Evolutionary conservation across 2,888 invertebrate species (phyloP).

Genomic region (Parapristionchus giblindavisi): DNA sequence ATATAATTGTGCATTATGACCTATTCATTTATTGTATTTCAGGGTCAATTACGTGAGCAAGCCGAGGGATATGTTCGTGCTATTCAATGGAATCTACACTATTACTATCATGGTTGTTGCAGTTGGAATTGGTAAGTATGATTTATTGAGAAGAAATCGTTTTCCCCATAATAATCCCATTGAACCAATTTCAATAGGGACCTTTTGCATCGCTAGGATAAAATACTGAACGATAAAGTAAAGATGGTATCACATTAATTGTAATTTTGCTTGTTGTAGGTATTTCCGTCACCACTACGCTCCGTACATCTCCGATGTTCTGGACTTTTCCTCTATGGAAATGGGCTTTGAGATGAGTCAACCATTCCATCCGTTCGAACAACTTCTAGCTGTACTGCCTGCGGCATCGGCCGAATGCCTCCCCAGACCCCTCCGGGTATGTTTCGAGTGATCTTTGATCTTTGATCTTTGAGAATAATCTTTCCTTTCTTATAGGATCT

Average conservation of each 20-base stretch:
- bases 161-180: too few species aligned
- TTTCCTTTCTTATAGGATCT: constrained; percentile 71
- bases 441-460: not conserved
- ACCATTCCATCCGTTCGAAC: constrained; percentile 92
- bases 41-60: constrained; percentile 46
- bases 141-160: not conserved
- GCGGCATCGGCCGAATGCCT: constrained; percentile 83
- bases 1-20: too few species aligned
- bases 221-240: too few species aligned
- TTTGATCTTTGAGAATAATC: not conserved
- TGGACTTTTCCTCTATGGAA: constrained; percentile 79
- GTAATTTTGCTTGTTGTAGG: too few species aligned
- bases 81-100: constrained; percentile 93
- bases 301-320: constrained; percentile 92
- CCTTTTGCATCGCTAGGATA: too few species aligned
- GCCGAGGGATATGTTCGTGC: constrained; percentile 89
- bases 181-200: too few species aligned
- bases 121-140: constrained; percentile 93
- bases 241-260: too few species aligned
- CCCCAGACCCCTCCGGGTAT: constrained; percentile 80
- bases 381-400: constrained; percentile 87
- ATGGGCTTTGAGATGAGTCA: constrained; percentile 84
- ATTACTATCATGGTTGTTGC: constrained; percentile 94
- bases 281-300: constrained; percentile 94
- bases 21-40: too few species aligned